Base-by-base conservation (phyloP, 2,113 vertebrate species). In the Amphiprion percula region DNA sequence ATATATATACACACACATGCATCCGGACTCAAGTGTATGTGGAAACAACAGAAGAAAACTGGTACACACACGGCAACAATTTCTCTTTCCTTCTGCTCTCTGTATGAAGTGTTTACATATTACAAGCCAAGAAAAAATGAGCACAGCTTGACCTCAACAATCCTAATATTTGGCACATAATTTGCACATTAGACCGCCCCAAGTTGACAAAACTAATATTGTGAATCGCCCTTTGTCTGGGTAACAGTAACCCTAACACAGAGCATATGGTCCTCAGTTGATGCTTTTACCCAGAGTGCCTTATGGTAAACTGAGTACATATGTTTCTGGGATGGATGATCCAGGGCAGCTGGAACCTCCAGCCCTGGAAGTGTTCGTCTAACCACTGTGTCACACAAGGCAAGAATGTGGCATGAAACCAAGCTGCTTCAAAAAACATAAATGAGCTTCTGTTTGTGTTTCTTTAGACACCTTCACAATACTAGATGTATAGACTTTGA, bases 1-100 rank as follows among this genome's bases (percentile, higher is more conserved):
- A 11, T 14, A 24, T 24, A 23, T 24, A 74, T 17, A 74, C 46
- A 62, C 46, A 62, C 24, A 49, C 21, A 11, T 47, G 53, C 63
- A 67, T 44, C 37, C 59, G 76, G 67, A 52, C 56, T 28, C 17
- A 1, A 53, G 44, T 26, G 10, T 15, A 12, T 53, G 47, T 63
- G 33, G 58, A 67, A 84, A 80, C 61, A 62, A 26, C 37, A 69
- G 52, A 16, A 14, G 52, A 10, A 37, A 37, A 30, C 5, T 5
- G 30, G 30, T 10, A 1, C 26, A 26, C 23, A 44, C 0, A 14
- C 17, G 6, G 49, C 49, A 50, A n/a, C 49, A 50, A 9, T n/a
- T 44, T 15, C 41, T 4, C 41, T 44, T 5, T 59, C 9, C 41
- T 23, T 26, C 10, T 28, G 8, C 49, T 50, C 49, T 44, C 12